Evolutionary conservation across 1,140 invertebrate genomes (phyloP).

Genomic region (Drosophila teissieri): DNA sequence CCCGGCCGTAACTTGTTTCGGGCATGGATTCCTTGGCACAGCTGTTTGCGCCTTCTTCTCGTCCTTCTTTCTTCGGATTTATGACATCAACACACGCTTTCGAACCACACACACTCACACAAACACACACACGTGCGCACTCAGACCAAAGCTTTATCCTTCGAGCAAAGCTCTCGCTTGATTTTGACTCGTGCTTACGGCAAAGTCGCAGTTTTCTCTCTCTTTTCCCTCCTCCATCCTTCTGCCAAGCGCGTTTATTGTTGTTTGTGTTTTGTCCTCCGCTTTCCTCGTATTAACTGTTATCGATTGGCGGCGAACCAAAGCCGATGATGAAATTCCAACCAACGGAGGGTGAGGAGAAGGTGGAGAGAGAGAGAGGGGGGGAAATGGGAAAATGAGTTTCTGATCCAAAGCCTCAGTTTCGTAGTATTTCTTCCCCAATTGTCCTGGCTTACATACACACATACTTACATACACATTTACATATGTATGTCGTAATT

Average conservation of each 20-base stretch:
- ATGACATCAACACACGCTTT: slow-evolving; percentile 77
- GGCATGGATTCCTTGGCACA: slow-evolving; percentile 45
- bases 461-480: too few relatives aligned
- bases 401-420: slow-evolving; percentile 14
- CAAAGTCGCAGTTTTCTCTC: slow-evolving; percentile 14
- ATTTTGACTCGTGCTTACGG: slow-evolving; percentile 6
- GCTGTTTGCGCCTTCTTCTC: slow-evolving; percentile 36
- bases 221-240: background rate
- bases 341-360: background rate
- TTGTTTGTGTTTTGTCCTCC: slow-evolving; percentile 18
- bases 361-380: too few relatives aligned
- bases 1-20: slow-evolving; percentile 61
- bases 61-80: slow-evolving; percentile 40
- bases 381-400: background rate
- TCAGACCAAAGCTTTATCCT: slow-evolving; percentile 59
- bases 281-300: slow-evolving; percentile 49
- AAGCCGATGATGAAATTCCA: background rate
- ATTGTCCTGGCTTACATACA: too few relatives aligned
- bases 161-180: slow-evolving; percentile 49
- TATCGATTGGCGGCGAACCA: slow-evolving; percentile 56
- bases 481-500: too few relatives aligned
- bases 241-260: slow-evolving; percentile 1
- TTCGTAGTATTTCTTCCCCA: background rate
- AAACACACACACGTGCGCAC: background rate
- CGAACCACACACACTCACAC: slow-evolving; percentile 13